Conservation (phyloP, 2,888 invertebrate species). For the Cerceris ruficornis region DNA sequence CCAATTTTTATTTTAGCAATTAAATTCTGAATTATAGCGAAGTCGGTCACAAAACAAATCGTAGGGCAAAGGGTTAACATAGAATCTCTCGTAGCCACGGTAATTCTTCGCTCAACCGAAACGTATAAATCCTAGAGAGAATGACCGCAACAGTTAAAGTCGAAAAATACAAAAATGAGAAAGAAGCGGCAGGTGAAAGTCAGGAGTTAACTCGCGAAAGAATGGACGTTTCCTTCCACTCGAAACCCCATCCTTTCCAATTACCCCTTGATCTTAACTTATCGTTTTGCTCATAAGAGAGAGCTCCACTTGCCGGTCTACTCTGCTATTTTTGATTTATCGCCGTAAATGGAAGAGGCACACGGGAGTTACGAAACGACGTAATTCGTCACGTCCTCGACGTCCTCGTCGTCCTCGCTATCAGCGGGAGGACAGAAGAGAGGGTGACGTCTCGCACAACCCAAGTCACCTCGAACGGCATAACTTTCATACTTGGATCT, state of each 20-base stretch:
- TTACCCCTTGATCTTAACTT: slow-evolving; percentile 39
- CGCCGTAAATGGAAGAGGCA: slow-evolving; percentile 23
- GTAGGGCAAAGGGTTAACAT: too few species aligned
- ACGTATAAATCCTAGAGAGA: too few species aligned
- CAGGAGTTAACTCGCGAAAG: slow-evolving; percentile 17
- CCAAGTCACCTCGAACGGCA: neutral
- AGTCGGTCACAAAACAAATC: too few species aligned
- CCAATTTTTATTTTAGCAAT: too few species aligned
- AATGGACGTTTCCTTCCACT: slow-evolving; percentile 17
- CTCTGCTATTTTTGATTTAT: slow-evolving; percentile 60
- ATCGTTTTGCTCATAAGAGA: slow-evolving; percentile 35
- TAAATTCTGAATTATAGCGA: too few species aligned
- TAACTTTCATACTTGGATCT: neutral
- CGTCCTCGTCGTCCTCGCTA: slow-evolving; percentile 24
- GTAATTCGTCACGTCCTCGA: slow-evolving; percentile 56
- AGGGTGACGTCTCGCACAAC: neutral
- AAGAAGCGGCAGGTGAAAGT: neutral
- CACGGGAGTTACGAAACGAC: slow-evolving; percentile 41
- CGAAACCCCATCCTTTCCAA: slow-evolving; percentile 23
- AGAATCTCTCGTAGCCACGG: too few species aligned
- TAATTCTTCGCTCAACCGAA: too few species aligned
- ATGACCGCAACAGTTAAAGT: neutral
- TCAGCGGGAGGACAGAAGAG: slow-evolving; percentile 22
- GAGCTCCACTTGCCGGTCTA: neutral
- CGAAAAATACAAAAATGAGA: neutral